Conservation (phyloP, 2,797 vertebrate species). For the Gymnothorax reevesii region DNA sequence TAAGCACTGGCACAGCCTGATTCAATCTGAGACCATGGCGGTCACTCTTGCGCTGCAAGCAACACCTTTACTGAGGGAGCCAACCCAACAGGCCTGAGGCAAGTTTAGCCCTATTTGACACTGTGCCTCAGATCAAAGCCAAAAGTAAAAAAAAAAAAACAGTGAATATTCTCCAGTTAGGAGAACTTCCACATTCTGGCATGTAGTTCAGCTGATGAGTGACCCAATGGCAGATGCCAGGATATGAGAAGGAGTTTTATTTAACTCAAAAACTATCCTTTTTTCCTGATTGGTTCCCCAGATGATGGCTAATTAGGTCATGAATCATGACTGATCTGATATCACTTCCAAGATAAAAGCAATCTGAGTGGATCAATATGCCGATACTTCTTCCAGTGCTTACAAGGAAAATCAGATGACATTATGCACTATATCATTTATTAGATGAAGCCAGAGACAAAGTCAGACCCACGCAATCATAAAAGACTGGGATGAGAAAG, state of each 20-base stretch:
- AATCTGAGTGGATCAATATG: background rate
- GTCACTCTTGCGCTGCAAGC: too few species aligned
- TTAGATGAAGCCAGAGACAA: slow-evolving; percentile 9
- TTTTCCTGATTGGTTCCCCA: background rate
- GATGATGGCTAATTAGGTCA: background rate
- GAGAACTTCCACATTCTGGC: background rate
- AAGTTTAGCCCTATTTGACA: background rate
- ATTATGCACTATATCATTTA: background rate
- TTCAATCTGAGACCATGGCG: too few species aligned
- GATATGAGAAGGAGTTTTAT: background rate
- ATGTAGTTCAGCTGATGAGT: background rate
- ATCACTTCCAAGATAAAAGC: background rate
- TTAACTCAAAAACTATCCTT: background rate
- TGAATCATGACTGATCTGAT: background rate
- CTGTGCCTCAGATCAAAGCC: background rate
- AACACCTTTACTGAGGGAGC: too few species aligned
- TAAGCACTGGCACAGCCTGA: too few species aligned
- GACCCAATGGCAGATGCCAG: background rate
- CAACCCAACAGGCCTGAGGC: background rate
- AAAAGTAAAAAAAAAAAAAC: background rate
- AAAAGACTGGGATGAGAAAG: background rate
- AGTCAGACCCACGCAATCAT: background rate
- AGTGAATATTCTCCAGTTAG: background rate
- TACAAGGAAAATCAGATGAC: slow-evolving; percentile 1
- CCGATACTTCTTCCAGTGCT: background rate